Conservation (phyloP, 2,113 vertebrate species). For the Bos javanicus region DNA sequence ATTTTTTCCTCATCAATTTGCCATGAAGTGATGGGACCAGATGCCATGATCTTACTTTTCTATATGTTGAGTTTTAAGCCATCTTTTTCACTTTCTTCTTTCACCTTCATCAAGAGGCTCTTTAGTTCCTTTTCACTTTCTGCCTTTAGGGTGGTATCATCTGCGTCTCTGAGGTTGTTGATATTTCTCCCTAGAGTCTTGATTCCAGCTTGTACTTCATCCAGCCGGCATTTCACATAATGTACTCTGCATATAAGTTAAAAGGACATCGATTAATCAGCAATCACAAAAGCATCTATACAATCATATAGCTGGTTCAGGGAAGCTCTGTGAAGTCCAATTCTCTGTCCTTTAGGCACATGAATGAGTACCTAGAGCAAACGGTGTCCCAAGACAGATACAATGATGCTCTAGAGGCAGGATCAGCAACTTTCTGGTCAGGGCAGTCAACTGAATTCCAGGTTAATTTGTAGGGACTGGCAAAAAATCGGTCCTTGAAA, state of each 20-base stretch:
- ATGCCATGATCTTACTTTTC: neutral
- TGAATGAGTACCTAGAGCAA: neutral
- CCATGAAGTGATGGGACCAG: neutral
- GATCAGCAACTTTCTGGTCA: neutral
- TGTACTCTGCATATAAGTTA: neutral
- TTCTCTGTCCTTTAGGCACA: neutral
- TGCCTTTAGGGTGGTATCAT: neutral
- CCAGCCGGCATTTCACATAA: neutral
- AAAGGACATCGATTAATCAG: neutral
- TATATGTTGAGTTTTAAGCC: neutral
- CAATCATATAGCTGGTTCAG: accelerated
- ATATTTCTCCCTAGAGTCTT: neutral
- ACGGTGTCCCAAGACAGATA: neutral
- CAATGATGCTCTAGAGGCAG: neutral
- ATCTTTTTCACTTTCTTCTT: neutral
- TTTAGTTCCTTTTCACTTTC: neutral
- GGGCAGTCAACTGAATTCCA: neutral
- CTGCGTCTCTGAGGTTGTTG: neutral
- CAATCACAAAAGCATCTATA: neutral
- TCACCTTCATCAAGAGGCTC: neutral
- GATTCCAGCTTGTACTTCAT: neutral
- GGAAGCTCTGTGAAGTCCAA: neutral
- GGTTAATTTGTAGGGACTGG: neutral
- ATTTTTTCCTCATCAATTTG: neutral
- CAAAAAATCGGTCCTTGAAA: neutral